phyloP scores from a whole-genome alignment of 2,113 vertebrate genomes.

The Crocuta crocuta region DNA sequence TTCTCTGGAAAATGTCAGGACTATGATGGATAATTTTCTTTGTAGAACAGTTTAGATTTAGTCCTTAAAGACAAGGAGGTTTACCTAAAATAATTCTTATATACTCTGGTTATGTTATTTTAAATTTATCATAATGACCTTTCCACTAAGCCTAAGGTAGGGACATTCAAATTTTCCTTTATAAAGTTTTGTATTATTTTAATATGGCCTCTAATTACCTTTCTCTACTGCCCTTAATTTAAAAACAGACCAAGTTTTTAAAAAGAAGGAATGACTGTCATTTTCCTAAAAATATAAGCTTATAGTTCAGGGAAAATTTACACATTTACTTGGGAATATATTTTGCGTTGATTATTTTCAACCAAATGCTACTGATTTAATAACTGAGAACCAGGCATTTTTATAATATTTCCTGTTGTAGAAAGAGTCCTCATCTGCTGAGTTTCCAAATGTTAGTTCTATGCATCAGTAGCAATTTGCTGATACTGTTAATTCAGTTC shows the following conservation, averaged over 20 bases:
- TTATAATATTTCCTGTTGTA: not conserved
- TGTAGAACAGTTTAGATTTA: not conserved
- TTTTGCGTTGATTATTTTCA: not conserved
- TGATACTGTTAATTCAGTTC: not conserved
- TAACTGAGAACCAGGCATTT: not conserved
- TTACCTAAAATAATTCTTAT: not conserved
- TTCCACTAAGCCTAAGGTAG: not conserved
- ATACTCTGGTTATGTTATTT: not conserved
- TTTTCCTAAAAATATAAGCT: not conserved
- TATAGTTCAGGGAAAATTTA: not conserved
- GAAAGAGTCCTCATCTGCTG: not conserved
- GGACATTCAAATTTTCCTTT: not conserved
- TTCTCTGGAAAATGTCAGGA: not conserved
- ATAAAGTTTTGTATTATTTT: conserved; percentile 19
- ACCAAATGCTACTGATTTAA: not conserved
- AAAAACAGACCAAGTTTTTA: not conserved
- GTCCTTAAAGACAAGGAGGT: not conserved
- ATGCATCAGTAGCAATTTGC: not conserved
- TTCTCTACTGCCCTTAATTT: not conserved
- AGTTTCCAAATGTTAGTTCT: not conserved
- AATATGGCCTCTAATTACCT: not conserved
- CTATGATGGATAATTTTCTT: not conserved
- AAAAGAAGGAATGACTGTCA: not conserved
- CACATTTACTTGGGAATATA: not conserved
- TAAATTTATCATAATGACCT: not conserved